Percentiles rank a stretch among this genome's conserved stretches.
These are phyloP conservation scores for Ophioninae sp. DNA, from an alignment of 2,888 invertebrate species.

Conservation along the genomic window DNA sequence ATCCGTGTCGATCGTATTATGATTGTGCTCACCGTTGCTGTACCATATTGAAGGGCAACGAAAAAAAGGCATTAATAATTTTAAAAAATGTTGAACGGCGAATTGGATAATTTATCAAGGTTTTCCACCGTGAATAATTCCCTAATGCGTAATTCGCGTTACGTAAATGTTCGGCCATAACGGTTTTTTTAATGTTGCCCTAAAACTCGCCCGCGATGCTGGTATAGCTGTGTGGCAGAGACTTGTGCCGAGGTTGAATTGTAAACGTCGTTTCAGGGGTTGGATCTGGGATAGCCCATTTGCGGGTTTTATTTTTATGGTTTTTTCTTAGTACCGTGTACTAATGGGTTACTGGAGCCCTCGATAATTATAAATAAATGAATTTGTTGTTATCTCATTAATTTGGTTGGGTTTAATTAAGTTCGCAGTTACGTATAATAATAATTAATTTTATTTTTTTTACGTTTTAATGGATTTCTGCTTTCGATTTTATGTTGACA, in stretches of 20 bases:
- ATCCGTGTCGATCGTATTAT: not conserved
- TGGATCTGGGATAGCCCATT: not conserved
- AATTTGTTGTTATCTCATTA: not conserved
- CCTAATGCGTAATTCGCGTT: constrained; percentile 20
- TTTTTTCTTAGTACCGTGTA: not conserved
- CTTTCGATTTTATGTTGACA: no score
- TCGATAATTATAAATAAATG: not conserved
- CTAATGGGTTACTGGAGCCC: not conserved
- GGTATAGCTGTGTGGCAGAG: constrained; percentile 16
- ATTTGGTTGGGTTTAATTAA: no score
- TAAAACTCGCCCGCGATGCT: not conserved
- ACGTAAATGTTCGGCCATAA: constrained; percentile 19
- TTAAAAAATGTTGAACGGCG: constrained; percentile 1
- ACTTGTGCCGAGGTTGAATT: constrained; percentile 27
- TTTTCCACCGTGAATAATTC: constrained; percentile 19
- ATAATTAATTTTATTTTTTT: no score
- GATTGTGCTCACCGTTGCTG: not conserved
- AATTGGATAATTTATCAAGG: constrained; percentile 19
- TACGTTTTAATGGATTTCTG: no score
- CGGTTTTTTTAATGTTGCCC: constrained; percentile 17
- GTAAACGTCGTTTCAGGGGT: constrained; percentile 5
- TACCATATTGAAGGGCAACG: not conserved
- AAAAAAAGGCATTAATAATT: constrained; percentile 14
- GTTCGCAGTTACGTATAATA: no score
- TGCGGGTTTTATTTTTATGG: not conserved